Percentiles rank a stretch among this genome's conserved stretches.
phyloP scores from a whole-genome alignment of 2,113 vertebrate species.

The Passer montanus region DNA sequence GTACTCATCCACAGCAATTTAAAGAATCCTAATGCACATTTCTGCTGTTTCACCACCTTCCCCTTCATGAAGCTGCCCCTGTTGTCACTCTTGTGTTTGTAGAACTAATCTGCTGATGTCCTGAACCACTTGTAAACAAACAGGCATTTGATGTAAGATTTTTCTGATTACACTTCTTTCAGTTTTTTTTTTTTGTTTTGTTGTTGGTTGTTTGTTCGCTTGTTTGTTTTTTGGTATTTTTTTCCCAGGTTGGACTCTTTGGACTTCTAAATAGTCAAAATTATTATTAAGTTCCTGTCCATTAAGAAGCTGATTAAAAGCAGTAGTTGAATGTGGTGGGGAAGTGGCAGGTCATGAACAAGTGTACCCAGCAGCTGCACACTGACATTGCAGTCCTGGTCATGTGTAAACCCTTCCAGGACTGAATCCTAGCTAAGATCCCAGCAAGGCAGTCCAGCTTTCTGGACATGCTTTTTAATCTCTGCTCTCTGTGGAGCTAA shows the following conservation, averaged over 20 bases:
- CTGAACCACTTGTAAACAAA: background rate
- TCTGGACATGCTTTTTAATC: background rate
- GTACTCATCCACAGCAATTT: background rate
- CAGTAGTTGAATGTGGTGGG: background rate
- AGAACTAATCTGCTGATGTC: background rate
- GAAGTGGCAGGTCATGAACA: background rate
- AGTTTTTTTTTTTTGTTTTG: background rate
- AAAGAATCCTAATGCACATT: background rate
- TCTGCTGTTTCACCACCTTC: background rate
- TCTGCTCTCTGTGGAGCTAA: background rate
- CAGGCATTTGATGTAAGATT: background rate
- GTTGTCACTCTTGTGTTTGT: background rate
- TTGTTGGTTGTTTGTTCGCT: background rate
- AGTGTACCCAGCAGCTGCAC: rapidly evolving
- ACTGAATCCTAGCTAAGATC: background rate
- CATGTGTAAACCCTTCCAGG: background rate
- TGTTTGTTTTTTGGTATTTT: too few species aligned
- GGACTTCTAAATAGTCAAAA: background rate
- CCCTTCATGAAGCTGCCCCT: background rate
- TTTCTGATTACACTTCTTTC: background rate
- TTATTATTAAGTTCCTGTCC: background rate
- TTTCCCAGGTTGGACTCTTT: background rate
- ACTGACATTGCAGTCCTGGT: background rate
- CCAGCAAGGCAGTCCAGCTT: background rate
- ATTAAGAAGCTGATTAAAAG: background rate